Evolutionary conservation across 2,113 vertebrate genomes (phyloP).

Genomic region (Cromileptes altivelis): DNA sequence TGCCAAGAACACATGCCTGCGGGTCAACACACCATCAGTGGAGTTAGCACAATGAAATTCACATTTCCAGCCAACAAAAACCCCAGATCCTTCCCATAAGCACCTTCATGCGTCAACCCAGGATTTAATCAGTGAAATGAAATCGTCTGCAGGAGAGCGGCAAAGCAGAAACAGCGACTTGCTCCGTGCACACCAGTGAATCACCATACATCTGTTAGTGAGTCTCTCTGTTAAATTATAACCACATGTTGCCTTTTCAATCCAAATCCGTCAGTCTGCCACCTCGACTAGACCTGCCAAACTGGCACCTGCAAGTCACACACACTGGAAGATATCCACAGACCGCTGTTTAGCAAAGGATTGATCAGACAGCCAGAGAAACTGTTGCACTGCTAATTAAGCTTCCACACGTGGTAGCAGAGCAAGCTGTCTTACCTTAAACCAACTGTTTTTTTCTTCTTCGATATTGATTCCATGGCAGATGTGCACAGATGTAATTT

Average conservation of each 20-base stretch:
- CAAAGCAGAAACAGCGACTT: background rate
- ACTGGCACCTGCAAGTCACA: background rate
- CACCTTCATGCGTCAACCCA: background rate
- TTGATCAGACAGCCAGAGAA: slow-evolving; percentile 1
- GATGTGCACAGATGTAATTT: background rate
- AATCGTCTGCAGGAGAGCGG: slow-evolving; percentile 3
- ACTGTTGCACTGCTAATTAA: slow-evolving; percentile 1
- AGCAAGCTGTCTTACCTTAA: background rate
- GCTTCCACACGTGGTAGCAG: background rate
- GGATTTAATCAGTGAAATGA: slow-evolving; percentile 6
- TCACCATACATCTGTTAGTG: slow-evolving; percentile 33
- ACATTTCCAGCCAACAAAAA: slow-evolving; percentile 4
- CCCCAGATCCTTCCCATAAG: background rate
- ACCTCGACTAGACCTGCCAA: background rate
- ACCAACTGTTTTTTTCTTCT: background rate
- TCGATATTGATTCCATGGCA: background rate
- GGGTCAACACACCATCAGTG: background rate
- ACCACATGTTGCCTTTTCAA: slow-evolving; percentile 15
- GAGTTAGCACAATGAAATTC: slow-evolving; percentile 10
- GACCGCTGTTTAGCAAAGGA: background rate
- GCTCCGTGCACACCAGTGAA: slow-evolving; percentile 3
- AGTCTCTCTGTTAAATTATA: slow-evolving; percentile 2
- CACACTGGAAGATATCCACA: background rate
- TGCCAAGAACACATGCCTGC: slow-evolving; percentile 27
- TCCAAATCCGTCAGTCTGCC: slow-evolving; percentile 28